Conservation (phyloP, 2,888 invertebrate genomes). For the Scaeva pyrastri region DNA sequence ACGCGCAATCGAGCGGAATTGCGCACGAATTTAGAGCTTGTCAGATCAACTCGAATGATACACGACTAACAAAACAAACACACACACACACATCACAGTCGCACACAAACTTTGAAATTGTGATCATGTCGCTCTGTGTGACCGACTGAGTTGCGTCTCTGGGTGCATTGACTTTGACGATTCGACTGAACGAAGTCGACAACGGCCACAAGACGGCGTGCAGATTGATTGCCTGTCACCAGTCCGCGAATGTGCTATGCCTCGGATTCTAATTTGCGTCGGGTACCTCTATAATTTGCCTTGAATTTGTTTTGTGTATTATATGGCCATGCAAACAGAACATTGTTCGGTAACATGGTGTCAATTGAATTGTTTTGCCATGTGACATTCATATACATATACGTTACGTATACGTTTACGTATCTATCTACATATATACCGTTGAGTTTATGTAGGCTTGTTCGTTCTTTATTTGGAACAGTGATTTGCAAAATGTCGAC, state of each 20-base stretch:
- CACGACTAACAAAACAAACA: conserved; percentile 5
- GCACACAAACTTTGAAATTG: conserved; percentile 6
- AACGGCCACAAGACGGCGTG: conserved; percentile 41
- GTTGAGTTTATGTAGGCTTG: not conserved
- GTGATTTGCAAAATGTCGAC: conserved; percentile 73
- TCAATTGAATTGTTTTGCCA: conserved; percentile 73
- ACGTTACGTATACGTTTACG: not conserved
- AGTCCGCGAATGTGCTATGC: conserved; percentile 51
- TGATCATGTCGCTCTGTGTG: conserved; percentile 20
- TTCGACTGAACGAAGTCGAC: conserved; percentile 56
- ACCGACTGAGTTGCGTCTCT: conserved; percentile 34
- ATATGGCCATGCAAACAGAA: conserved; percentile 49
- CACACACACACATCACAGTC: not conserved
- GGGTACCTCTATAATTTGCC: conserved; percentile 69
- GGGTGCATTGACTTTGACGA: conserved; percentile 73
- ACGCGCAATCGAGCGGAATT: conserved; percentile 71
- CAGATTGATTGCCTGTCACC: conserved; percentile 71
- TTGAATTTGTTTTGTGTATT: conserved; percentile 56
- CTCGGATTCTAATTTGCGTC: conserved; percentile 69
- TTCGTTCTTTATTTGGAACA: conserved; percentile 58
- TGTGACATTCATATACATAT: conserved; percentile 11
- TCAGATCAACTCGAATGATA: conserved; percentile 54
- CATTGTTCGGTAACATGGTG: conserved; percentile 69
- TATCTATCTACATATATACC: not conserved
- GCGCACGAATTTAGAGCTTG: conserved; percentile 74